Evolutionary conservation across 2,113 vertebrate genomes (phyloP).

Genomic region (Alouatta palliata): DNA sequence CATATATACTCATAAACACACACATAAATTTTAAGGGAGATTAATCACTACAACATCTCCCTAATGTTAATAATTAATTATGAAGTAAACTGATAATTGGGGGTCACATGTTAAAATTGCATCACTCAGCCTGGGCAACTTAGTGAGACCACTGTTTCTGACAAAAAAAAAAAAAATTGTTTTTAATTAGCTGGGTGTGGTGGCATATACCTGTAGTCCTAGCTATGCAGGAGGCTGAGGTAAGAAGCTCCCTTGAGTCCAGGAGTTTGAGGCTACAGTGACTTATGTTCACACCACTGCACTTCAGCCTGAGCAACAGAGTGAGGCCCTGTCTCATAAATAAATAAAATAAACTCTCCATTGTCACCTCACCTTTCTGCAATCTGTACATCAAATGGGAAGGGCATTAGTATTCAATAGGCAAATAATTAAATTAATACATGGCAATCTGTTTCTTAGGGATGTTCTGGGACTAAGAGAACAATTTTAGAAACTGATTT

Average conservation of each 20-base stretch:
- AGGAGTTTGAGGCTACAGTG: no score
- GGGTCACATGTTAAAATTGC: neutral
- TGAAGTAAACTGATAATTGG: neutral
- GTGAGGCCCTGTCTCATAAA: no score
- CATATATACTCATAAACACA: neutral
- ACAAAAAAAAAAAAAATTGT: no score
- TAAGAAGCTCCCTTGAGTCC: no score
- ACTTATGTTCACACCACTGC: no score
- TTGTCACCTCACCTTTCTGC: neutral
- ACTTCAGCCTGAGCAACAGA: no score
- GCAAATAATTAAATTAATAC: neutral
- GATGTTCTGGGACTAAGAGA: neutral
- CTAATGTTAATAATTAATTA: neutral
- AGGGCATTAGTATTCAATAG: neutral
- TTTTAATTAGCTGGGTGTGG: no score
- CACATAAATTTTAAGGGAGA: neutral
- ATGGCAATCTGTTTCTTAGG: neutral
- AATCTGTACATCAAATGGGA: neutral
- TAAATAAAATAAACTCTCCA: neutral
- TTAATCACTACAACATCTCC: neutral
- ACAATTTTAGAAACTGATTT: neutral
- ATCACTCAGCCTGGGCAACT: no score
- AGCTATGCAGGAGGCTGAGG: accelerated
- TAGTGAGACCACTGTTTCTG: no score
- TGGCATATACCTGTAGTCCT: no score